Conservation (phyloP, 2,888 invertebrate genomes). For the Mylabris sibirica region DNA sequence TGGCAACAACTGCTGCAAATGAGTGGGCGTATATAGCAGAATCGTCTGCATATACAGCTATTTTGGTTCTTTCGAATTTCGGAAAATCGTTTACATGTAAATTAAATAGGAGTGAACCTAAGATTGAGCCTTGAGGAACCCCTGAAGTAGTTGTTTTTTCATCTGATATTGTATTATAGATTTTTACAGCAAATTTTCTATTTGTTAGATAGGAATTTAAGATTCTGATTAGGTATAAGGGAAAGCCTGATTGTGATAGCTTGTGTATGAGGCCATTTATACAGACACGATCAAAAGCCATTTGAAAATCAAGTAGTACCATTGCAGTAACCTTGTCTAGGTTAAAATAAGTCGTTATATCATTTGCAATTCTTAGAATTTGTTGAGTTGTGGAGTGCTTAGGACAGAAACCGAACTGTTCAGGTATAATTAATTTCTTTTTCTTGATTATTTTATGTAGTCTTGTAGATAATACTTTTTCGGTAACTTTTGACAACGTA, state of each 20-base stretch:
- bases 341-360: not conserved
- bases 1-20: not conserved
- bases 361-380: not conserved
- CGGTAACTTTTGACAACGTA: not conserved
- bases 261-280: not conserved
- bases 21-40: not conserved
- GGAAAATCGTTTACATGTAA: not conserved
- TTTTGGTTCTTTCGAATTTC: not conserved
- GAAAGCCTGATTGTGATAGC: not conserved
- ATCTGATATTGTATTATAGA: not conserved
- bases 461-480: not conserved
- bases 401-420: not conserved
- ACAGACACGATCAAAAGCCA: not conserved
- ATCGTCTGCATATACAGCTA: not conserved
- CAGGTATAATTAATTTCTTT: not conserved
- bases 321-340: not conserved
- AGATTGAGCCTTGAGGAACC: not conserved
- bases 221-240: not conserved
- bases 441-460: not conserved
- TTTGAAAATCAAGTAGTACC: not conserved
- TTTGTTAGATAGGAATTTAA: no score
- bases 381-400: not conserved
- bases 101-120: not conserved
- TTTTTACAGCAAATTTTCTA: no score
- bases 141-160: not conserved